phyloP scores from a whole-genome alignment of 92 coral and sea anemone genomes.

The Palythoa grandis region DNA sequence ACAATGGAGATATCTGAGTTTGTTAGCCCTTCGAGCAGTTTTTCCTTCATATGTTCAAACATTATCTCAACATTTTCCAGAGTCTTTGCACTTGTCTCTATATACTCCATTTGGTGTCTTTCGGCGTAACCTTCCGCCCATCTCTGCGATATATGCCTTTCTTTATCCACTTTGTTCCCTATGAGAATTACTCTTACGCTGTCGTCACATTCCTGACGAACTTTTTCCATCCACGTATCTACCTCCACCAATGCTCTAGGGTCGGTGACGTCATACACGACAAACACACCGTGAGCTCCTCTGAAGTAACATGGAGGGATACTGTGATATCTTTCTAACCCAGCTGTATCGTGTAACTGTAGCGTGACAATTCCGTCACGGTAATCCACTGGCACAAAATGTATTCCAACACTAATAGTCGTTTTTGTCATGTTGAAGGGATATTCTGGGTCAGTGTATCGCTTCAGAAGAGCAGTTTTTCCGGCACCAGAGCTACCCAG shows the following conservation, averaged over 20 bases:
- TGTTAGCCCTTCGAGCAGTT: conserved; percentile 48
- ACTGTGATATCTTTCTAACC: conserved; percentile 61
- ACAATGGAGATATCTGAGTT: conserved; percentile 36
- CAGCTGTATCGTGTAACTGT: conserved; percentile 56
- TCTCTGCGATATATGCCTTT: conserved; percentile 27
- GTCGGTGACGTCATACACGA: conserved; percentile 57
- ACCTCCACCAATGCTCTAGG: conserved; percentile 29
- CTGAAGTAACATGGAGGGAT: conserved; percentile 58
- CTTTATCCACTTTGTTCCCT: conserved; percentile 58
- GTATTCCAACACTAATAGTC: conserved; percentile 48
- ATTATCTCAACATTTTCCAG: conserved; percentile 59
- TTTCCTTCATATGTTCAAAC: conserved; percentile 58
- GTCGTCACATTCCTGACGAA: conserved; percentile 44
- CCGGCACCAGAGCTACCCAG: conserved; percentile 60
- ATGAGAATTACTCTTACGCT: conserved; percentile 54
- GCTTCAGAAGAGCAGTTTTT: conserved; percentile 50
- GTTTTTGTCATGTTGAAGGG: conserved; percentile 7
- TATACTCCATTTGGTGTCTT: conserved; percentile 36
- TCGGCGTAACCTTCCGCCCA: conserved; percentile 52
- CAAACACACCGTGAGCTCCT: conserved; percentile 64
- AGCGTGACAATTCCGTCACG: conserved; percentile 53
- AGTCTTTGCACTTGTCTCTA: conserved; percentile 67
- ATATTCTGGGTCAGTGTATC: conserved; percentile 37
- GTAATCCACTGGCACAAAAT: conserved; percentile 43
- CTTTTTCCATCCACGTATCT: conserved; percentile 23